Base-by-base conservation (phyloP, 2,113 vertebrate species). In the Xenus cinereus region DNA sequence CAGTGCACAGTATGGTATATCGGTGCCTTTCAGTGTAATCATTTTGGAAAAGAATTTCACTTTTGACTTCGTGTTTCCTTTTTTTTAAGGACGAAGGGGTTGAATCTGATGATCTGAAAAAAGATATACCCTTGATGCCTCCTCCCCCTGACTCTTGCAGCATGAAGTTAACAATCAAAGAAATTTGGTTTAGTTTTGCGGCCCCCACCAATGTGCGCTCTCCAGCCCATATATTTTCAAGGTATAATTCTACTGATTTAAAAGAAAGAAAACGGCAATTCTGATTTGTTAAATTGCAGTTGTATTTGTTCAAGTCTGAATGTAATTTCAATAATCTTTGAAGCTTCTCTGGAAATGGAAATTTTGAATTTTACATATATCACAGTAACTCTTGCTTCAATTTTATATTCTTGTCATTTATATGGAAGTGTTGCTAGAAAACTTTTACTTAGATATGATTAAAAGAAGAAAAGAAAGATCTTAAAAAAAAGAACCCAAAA, bases 161-260 rank as follows among this genome's bases (percentile, higher is more conserved):
- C 97, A 99, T 99, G 99, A 99, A 99, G 96, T 89, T 99, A 84
- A 99, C 98, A 62, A 99, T 99, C 93, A 99, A 98, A 87, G 99
- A 99, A 98, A 99, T 99, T 92, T 99, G 99, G 99, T 99, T 99
- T 96, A 99, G 99, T 96, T 99, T 99, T 93, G 99, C 99, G 23
- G 99, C 99, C 23, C 99, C 99, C 30, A 99, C 99, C n/a, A 99
- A 99, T 35, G 98, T 99, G 67, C 98, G 99, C 33, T 99, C 99
- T 37, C 98, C 98, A n/a, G 97, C 98, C 12, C 98, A 99, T 89
- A 71, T 98, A 48, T 99, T 99, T 96, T 99, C 99, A 84, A 99
- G 99, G 99, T 99, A 97, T 20, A 23, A 7, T 71, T 94, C 46
- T 35, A 51, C 50, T 33, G 35, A 26, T 78, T 30, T 54, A 37